Evolutionary conservation across 2,113 vertebrate species (phyloP), one percentile per base, ranked within the genome.

Genomic region (Antennarius striatus): DNA sequence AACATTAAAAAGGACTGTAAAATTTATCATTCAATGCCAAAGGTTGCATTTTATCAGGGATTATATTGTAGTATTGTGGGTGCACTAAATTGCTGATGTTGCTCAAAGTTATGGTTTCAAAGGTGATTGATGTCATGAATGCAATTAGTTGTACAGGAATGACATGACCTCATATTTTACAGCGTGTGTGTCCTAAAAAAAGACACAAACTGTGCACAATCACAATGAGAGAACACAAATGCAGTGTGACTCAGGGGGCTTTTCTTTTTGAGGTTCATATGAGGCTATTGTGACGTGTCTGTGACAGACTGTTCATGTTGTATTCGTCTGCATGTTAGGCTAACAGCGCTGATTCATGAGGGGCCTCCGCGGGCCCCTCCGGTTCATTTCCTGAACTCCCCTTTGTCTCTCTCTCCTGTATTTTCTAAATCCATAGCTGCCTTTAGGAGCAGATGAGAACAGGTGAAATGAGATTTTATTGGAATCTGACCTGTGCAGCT

Each of bases 381-480:
- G 30, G 16, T 79, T 83, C 29, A 66, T 69, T 80, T 81, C 71
- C 69, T 62, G 52, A 58, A 46, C 56, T 5, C 13, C 55, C 49
- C 45, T 62, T 57, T 46, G 63, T 67, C 71, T 29, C 43, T 40
- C n/a, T 28, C 28, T 46, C 29, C 14, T 3, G 9, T 16, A 49
- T 16, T 40, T 12, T 54, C 55, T 29, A 68, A 74, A 68, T 57
- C 67, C 55, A 5, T 11, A 5, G 22, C 30, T n/a, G 10, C 30
- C n/a, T 32, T 54, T 48, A 39, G 47, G 32, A 11, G 42, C 5
- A 10, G 10, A 51, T 52, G 51, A 74, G 76, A 79, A 56, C 85
- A 88, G 85, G 85, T 87, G 81, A 84, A 75, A 72, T 66, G 36
- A 61, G 61, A 43, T 71, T 85, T 86, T 80, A 68, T 15, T 51